Conservation (phyloP, 2,797 vertebrate species). For the Cyclura pinguis region DNA sequence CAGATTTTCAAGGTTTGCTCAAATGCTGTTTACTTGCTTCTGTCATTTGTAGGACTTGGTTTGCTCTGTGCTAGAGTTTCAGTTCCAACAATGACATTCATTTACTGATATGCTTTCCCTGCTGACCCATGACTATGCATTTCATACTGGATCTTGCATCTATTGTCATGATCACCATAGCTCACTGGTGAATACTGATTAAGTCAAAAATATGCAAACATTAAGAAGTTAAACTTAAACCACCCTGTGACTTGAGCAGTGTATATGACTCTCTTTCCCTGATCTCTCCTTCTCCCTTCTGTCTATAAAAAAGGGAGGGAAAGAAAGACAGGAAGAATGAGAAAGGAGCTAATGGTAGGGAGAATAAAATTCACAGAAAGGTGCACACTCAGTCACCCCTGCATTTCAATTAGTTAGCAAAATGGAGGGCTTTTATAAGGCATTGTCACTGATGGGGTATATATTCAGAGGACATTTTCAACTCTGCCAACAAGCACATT, state of each 20-base stretch:
- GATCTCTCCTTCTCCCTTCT: no score
- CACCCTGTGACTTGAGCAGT: neutral
- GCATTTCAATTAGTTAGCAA: neutral
- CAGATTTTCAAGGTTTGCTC: neutral
- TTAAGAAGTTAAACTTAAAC: neutral
- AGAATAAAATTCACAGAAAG: neutral
- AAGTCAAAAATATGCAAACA: neutral
- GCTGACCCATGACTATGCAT: neutral
- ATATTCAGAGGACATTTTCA: neutral
- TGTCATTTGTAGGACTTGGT: neutral
- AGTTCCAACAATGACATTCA: neutral
- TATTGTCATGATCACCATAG: neutral
- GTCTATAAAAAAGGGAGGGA: neutral
- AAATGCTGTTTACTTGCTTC: neutral
- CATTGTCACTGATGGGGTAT: neutral
- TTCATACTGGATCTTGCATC: neutral
- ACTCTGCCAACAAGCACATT: neutral
- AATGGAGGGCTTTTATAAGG: neutral
- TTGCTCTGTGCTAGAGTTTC: neutral
- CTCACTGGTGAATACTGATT: neutral
- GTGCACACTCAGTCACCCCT: neutral
- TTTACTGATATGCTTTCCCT: neutral
- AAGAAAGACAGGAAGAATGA: no score
- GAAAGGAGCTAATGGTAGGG: neutral
- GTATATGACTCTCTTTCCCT: neutral